Base-by-base conservation (phyloP, 2,797 vertebrate genomes). In the Micromesistius poutassou region DNA sequence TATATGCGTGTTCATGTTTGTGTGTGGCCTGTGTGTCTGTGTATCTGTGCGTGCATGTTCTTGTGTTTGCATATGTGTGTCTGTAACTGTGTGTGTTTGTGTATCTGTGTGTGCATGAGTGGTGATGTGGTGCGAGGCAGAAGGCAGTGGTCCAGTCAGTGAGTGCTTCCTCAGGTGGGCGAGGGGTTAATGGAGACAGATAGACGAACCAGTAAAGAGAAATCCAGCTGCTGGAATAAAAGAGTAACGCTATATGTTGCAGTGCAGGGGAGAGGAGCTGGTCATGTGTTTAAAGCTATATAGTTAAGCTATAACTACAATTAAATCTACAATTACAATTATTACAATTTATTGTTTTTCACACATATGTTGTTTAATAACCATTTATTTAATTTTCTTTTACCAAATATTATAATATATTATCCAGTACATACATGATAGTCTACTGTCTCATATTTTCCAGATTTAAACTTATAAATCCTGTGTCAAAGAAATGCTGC, bases 181-280 rank as follows among this genome's bases (percentile, higher is more conserved):
- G 80, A 55, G 76, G 28, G 79, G 79, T 77, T 82, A 90, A 90
- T 85, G 78, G 79, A 84, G 86, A 87, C 78, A 79, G 87, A 89
- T 84, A 82, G 82, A 76, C 42, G 40, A 82, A 77, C 76, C 75
- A 30, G 74, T 30, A 78, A 72, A 72, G 71, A 80, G 62, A 50
- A 73, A 25, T n/a, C 6, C 35, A 36, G 31, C 30, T n/a, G 71
- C 30, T 72, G 30, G 71, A 31, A 28, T 25, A 28, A 2, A 25
- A 28, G 62, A 66, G 62, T 12, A 25, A n/a, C 62, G n/a, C 25
- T 25, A 12, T 25, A 66, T 28, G n/a, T 66, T 66, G n/a, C 25
- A 30, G 1, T 12, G 62, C 25, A 68, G 19, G 16, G 46, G 1
- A 19, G 22, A 25, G 22, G 55, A n/a, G 19, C 22, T n/a, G 55